phyloP scores from a whole-genome alignment of 2,888 invertebrate genomes.

The Meiosimyza decipiens region DNA sequence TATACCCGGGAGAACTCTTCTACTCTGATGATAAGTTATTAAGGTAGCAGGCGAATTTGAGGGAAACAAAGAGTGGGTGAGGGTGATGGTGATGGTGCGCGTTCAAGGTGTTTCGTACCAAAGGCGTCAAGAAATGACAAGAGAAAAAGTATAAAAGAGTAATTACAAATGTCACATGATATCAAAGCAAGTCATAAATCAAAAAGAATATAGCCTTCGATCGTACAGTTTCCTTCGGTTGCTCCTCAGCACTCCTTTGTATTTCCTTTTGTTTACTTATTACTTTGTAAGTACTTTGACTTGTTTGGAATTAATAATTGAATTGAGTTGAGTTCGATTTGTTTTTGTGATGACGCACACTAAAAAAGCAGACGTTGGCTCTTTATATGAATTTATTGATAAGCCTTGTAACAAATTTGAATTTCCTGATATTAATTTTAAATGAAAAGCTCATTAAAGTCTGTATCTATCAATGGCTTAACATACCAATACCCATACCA shows the following conservation, averaged over 20 bases:
- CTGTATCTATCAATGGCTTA: too few species aligned
- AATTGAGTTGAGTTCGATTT: not conserved
- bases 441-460: too few species aligned
- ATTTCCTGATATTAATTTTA: too few species aligned
- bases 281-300: constrained; percentile 25
- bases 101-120: not conserved
- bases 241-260: too few species aligned
- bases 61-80: not conserved
- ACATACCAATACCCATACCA: too few species aligned
- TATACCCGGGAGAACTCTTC: not conserved
- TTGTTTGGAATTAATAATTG: constrained; percentile 31
- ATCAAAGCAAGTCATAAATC: constrained; percentile 31
- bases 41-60: not conserved
- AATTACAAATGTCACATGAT: constrained; percentile 30
- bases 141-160: constrained; percentile 14
- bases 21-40: not conserved
- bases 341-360: too few species aligned
- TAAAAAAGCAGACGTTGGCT: too few species aligned
- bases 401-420: too few species aligned
- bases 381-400: too few species aligned
- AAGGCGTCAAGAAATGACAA: too few species aligned
- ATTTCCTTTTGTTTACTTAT: constrained; percentile 10
- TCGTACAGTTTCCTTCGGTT: not conserved
- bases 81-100: not conserved
- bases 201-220: not conserved